A percentile compares a stretch with the other conserved stretches of the same genome.
Conservation (phyloP, 2,888 invertebrate genomes). For the Heliconius ethilla region DNA sequence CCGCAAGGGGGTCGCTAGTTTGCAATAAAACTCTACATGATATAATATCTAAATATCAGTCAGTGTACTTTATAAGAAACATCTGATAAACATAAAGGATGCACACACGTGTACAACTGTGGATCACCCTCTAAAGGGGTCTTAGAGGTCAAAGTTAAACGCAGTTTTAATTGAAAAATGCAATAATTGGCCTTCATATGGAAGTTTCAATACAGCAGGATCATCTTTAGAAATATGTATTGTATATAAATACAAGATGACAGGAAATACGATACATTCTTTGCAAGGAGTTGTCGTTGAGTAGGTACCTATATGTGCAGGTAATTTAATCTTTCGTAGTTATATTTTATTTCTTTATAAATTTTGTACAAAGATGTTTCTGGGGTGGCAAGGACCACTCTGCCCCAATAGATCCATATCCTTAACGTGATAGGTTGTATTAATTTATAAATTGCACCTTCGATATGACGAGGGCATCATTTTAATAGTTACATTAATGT, state of each 20-base stretch:
- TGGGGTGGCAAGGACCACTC: too few species aligned
- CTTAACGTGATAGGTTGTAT: too few species aligned
- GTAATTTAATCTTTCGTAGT: not conserved
- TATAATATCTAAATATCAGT: too few species aligned
- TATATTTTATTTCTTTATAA: not conserved
- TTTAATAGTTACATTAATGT: too few species aligned
- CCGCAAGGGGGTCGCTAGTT: too few species aligned
- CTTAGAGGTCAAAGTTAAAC: conserved; percentile 21
- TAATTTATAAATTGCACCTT: too few species aligned
- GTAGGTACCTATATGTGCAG: not conserved
- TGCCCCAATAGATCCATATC: too few species aligned
- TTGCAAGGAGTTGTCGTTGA: not conserved
- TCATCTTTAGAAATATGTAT: conserved; percentile 5
- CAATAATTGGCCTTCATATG: conserved; percentile 8
- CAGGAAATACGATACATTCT: not conserved
- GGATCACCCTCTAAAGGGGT: not conserved
- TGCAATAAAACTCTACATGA: too few species aligned
- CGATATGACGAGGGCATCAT: too few species aligned
- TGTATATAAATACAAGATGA: not conserved
- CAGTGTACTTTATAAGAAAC: not conserved
- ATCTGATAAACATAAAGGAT: conserved; percentile 4
- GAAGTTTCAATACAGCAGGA: conserved; percentile 13
- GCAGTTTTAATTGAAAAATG: conserved; percentile 21
- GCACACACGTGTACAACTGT: conserved; percentile 8
- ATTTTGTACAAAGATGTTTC: too few species aligned